These are phyloP conservation scores for Prionailurus viverrinus DNA, from an alignment of 2,113 vertebrate species.

Conservation along the genomic window DNA sequence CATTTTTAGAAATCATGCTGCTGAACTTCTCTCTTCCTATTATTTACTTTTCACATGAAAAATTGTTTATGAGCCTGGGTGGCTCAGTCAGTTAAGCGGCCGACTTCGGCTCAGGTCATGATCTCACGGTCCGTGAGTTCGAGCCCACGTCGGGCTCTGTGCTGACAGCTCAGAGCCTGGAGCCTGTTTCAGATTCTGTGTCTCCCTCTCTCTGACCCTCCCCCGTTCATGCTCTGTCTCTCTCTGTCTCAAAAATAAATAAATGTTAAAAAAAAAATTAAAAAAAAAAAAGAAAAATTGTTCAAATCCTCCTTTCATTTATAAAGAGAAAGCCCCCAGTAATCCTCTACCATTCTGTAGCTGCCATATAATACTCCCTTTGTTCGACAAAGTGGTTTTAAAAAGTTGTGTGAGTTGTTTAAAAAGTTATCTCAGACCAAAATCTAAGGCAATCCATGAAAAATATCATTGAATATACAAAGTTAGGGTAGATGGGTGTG, in stretches of 20 bases:
- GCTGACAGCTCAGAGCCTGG: too few relatives aligned
- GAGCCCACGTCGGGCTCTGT: too few relatives aligned
- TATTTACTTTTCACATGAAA: conserved; percentile 40
- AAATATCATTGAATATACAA: conserved; percentile 8
- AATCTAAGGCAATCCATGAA: not conserved
- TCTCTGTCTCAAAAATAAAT: too few relatives aligned
- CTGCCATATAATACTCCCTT: not conserved
- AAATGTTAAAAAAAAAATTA: too few relatives aligned
- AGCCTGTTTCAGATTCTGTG: too few relatives aligned
- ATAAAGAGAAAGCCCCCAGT: conserved; percentile 1
- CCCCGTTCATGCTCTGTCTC: too few relatives aligned
- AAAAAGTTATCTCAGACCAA: conserved; percentile 20
- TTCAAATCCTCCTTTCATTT: conserved; percentile 46
- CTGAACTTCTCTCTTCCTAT: conserved; percentile 27
- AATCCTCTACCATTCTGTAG: not conserved
- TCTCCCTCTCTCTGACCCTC: too few relatives aligned
- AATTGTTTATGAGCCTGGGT: not conserved
- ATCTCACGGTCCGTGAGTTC: too few relatives aligned
- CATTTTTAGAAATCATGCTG: conserved; percentile 59
- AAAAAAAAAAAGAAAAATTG: not conserved
- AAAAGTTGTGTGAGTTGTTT: conserved; percentile 32
- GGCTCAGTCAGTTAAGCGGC: too few relatives aligned
- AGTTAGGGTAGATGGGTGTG: not conserved
- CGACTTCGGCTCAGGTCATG: too few relatives aligned
- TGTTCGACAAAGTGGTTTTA: conserved; percentile 11